These are phyloP conservation scores for Sipunculus nudus DNA, from an alignment of 2,888 invertebrate genomes.

Conservation along the genomic window DNA sequence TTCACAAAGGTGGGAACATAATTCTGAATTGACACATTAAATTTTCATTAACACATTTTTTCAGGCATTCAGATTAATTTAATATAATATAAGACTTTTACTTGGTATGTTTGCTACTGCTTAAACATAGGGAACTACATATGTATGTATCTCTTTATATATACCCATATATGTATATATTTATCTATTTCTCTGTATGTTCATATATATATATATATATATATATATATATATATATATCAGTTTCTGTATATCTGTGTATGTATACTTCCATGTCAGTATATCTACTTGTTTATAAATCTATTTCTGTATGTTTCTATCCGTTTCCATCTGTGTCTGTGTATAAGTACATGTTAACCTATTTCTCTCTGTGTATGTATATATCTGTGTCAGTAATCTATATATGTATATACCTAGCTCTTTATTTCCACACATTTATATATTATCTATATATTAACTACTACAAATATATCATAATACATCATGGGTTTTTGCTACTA, in stretches of 20 bases:
- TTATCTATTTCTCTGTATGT: not conserved
- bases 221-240: not conserved
- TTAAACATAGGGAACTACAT: too few species aligned
- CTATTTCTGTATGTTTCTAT: not conserved
- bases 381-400: not conserved
- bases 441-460: too few species aligned
- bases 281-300: not conserved
- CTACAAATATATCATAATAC: too few species aligned
- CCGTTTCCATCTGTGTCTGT: not conserved
- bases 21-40: too few species aligned
- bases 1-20: slow-evolving; percentile 78
- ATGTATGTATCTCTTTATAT: too few species aligned
- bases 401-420: too few species aligned
- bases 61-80: not conserved
- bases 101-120: too few species aligned
- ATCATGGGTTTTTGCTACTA: too few species aligned
- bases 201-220: not conserved
- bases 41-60: not conserved
- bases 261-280: not conserved
- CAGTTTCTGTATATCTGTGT: not conserved
- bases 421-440: too few species aligned
- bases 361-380: not conserved
- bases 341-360: not conserved
- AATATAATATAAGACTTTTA: too few species aligned
- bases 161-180: slow-evolving; percentile 5